These are phyloP conservation scores for Enoplosus armatus DNA, from an alignment of 2,797 vertebrate genomes.

Conservation along the genomic window DNA sequence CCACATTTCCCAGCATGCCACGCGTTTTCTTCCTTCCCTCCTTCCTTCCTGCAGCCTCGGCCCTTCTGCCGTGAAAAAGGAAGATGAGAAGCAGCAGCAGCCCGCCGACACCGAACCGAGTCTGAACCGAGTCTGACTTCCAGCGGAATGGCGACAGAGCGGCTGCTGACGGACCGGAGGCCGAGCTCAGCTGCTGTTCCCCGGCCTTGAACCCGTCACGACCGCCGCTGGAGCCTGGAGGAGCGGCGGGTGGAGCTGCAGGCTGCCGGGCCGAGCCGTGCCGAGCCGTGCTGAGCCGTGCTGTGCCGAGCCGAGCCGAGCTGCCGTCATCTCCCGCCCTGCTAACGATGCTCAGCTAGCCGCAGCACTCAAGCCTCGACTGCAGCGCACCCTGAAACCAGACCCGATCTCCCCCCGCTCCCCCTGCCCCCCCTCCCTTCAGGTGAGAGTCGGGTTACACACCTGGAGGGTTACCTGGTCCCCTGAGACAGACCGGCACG, in stretches of 20 bases:
- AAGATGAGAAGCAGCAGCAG: conserved; percentile 71
- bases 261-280: conserved; percentile 43
- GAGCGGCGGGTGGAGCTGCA: conserved; percentile 73
- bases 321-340: conserved; percentile 19
- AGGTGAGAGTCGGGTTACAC: conserved; percentile 59
- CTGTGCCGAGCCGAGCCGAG: conserved; percentile 14
- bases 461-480: conserved; percentile 50
- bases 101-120: conserved; percentile 45
- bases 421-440: conserved; percentile 16
- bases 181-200: conserved; percentile 54
- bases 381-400: conserved; percentile 45
- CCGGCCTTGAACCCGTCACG: conserved; percentile 69
- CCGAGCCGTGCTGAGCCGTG: conserved; percentile 23
- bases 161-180: conserved; percentile 59
- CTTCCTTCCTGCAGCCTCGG: conserved; percentile 77
- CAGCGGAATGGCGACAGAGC: conserved; percentile 60
- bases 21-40: conserved; percentile 69
- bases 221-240: conserved; percentile 65
- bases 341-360: conserved; percentile 48
- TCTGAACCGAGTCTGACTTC: conserved; percentile 52
- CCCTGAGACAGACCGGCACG: background rate
- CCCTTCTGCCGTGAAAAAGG: conserved; percentile 79
- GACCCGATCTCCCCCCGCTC: conserved; percentile 13
- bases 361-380: conserved; percentile 51
- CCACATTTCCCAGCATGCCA: conserved; percentile 74